Base-by-base conservation (phyloP, 2,888 invertebrate genomes). In the Stenchaetothrips biformis region DNA sequence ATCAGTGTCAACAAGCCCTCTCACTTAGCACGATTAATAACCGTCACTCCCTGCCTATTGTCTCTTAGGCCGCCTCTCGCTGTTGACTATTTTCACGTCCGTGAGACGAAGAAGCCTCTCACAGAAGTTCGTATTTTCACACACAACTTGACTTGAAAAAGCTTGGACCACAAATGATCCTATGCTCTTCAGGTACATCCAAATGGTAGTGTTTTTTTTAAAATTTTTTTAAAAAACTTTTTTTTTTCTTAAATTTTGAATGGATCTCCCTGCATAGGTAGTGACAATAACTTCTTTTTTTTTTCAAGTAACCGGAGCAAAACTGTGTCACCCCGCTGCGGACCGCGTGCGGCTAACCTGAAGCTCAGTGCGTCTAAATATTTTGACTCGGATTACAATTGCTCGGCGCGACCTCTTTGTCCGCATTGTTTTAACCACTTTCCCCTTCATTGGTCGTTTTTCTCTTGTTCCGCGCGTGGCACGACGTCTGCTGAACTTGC, bases 331-430 rank as follows among this genome's bases (percentile, higher is more conserved):
- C 16, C 53, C 53, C 13, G 53, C 53, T 53, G 16, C 13, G 18
- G 18, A 9, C 53, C 13, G 53, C 53, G 53, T 7, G 53, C 53
- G 53, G 53, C 53, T 53, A 16, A 53, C 9, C 53, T 9, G 53
- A 53, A 7, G 37, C 37, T 37, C 37, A 4, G 37, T 37, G 37
- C 37, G 37, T 74, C 21, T 25, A 74, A 74, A 74, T 74, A 74
- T 74, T 74, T 74, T 74, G 67, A 74, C 67, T 74, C 67, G 67
- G 21, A 25, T 74, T 74, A 74, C 67, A 74, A 59, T 74, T 74
- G 67, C 25, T 1, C 37, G 67, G 59, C 59, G 59, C 59, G 59
- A 18, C 13, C 13, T 59, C 59, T 25, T 37, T 37, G 37, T 37
- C 37, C 37, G 2, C 37, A 37, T 37, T 37, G 37, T 37, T 37